Evolutionary conservation across 1,140 invertebrate genomes (phyloP), one percentile per base, ranked within the genome.

Genomic region (Drosophila pallidifrons): DNA sequence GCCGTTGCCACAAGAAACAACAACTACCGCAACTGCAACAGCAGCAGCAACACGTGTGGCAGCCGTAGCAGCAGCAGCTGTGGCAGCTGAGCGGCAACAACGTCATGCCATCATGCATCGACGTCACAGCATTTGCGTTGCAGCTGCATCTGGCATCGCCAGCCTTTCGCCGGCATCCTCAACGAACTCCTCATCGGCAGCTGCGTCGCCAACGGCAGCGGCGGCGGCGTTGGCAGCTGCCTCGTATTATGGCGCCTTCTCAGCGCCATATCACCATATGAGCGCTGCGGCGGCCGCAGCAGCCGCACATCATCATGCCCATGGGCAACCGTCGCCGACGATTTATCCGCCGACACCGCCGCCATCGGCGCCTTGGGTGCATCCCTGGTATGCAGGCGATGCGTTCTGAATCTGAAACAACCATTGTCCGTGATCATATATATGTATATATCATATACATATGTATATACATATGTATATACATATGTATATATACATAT

Each of bases 321-420:
- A 92, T 47, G 92, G 92, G 0, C 75, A 92, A 72, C 92, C 92
- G 1, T 92, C 92, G 52, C 92, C 92, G 15, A 93, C 92, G 13
- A 93, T 93, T 20, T 93, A 92, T 79, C 92, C 92, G 49, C 92
- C 92, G 10, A 93, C 92, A 28, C 92, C 92, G 57, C 92, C 92
- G 35, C 92, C 92, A 25, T 92, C 92, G 45, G 85, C 92, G 5
- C 92, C 92, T 0, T 93, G 92, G 92, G 89, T 93, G 55, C 92
- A 93, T 92, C 92, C 92, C 6, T 92, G 92, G 92, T 92, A 91
- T 77, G 78, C 91, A 46, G 92, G 91, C 16, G 92, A 92, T 60
- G 81, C 91, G 20, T 92, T 92, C 65, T 92, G 63, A 91, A 51
- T 13, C 49, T 35, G 41, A n/a, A 1, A 30, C 28, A 35, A 32